Base-by-base conservation (phyloP, 2,113 vertebrate genomes). In the Triplophysa siluroides region DNA sequence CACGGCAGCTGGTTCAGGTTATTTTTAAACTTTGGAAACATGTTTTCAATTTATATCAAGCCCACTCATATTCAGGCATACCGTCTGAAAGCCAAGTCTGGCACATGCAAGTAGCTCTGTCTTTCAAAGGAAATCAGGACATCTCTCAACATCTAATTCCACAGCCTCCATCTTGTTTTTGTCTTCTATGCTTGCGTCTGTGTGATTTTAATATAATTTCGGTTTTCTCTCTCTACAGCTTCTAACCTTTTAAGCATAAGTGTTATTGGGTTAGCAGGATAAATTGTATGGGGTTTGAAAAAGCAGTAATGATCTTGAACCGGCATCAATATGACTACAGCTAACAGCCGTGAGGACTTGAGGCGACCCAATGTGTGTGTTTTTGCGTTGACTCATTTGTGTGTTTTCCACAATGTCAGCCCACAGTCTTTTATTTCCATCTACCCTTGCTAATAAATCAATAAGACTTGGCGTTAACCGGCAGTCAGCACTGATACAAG, bases 21-120 rank as follows among this genome's bases (percentile, higher is more conserved):
- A 80, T 80, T 80, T 80, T 63, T 74, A 80, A 65, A 80, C 70
- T 74, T 80, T 80, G 45, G n/a, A 62, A 56, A 61, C 56, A 72
- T 72, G 78, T 64, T 63, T 72, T 29, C 43, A 63, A 54, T 65
- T 41, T 73, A 41, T 29, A 71, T 80, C 67, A 61, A 64, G 69
- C 60, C 78, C 67, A 24, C 54, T 79, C 41, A 50, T 47, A 38
- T 52, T 24, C 24, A n/a, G 29, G 47, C 10, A 33, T 68, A 52
- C 21, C n/a, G 12, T 47, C 43, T 70, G 2, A 16, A 61, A 33
- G 43, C 62, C 74, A 76, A 29, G 62, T 76, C 50, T 50, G 61
- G 61, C 47, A 65, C 60, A 50, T 61, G 21, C 74, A 64, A 76
- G 62, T n/a, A 24, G n/a, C 9, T 45, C 21, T 58, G 0, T 12